Conservation (phyloP, 2,888 invertebrate species). For the Dendrolimus pini region DNA sequence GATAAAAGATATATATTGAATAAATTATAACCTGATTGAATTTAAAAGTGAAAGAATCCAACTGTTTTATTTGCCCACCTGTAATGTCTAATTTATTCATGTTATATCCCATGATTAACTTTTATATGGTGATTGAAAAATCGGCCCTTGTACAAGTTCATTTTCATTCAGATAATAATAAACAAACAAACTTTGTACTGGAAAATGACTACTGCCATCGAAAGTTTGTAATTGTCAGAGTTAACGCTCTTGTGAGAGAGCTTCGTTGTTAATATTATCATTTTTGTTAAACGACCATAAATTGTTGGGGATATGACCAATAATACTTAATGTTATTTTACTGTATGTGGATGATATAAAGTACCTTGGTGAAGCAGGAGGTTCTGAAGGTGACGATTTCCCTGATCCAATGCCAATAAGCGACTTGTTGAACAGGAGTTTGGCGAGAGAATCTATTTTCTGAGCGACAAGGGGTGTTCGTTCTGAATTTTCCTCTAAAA, state of each 20-base stretch:
- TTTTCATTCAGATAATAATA: too few relatives aligned
- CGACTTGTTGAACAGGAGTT: constrained; percentile 82
- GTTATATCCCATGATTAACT: too few relatives aligned
- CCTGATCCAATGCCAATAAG: constrained; percentile 61
- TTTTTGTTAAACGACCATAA: not conserved
- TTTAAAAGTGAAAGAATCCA: too few relatives aligned
- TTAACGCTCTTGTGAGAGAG: not conserved
- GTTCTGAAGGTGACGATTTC: constrained; percentile 63
- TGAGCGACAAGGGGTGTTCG: constrained; percentile 81
- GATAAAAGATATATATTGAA: too few relatives aligned
- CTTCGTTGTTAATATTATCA: not conserved
- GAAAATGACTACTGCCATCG: too few relatives aligned
- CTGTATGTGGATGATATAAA: too few relatives aligned
- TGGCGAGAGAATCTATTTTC: constrained; percentile 86
- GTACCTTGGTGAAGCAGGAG: constrained; percentile 58
- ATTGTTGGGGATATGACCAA: not conserved
- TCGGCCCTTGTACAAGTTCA: too few relatives aligned
- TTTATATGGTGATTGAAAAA: too few relatives aligned
- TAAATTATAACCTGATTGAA: too few relatives aligned
- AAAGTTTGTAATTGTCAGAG: not conserved
- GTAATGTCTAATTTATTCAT: too few relatives aligned
- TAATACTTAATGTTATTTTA: constrained; percentile 4
- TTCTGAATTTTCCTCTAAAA: constrained; percentile 68
- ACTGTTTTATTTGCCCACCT: too few relatives aligned
- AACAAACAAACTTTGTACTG: too few relatives aligned